Conservation (phyloP, 2,888 invertebrate species). For the Rugalucina vietnamica region DNA sequence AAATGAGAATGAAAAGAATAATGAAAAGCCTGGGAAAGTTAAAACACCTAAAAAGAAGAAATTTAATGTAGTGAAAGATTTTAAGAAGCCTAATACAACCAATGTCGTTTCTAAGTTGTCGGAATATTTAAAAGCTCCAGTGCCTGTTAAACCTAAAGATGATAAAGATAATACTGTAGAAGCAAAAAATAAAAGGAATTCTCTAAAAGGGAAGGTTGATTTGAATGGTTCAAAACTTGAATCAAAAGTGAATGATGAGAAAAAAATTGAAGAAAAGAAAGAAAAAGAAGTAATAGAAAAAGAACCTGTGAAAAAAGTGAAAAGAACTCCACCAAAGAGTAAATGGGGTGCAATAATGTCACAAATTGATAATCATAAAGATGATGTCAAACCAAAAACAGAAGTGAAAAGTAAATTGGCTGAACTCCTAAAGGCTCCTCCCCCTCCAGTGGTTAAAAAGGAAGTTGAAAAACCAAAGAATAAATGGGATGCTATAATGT, state of each 20-base stretch:
- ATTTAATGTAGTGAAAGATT: constrained; percentile 64
- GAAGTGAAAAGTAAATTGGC: constrained; percentile 94
- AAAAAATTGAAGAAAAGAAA: constrained; percentile 47
- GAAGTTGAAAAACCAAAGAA: constrained; percentile 76
- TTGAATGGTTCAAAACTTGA: constrained; percentile 53
- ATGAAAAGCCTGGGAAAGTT: constrained; percentile 61
- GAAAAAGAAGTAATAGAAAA: constrained; percentile 66
- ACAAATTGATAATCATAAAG: constrained; percentile 83
- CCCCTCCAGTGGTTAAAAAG: constrained; percentile 81
- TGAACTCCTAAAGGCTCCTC: constrained; percentile 64
- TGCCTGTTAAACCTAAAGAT: constrained; percentile 72
- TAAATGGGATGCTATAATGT: constrained; percentile 81
- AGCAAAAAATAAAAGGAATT: constrained; percentile 69
- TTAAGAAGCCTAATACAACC: constrained; percentile 75
- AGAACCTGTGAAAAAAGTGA: constrained; percentile 73
- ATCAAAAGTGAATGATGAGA: constrained; percentile 63
- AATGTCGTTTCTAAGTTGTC: constrained; percentile 75
- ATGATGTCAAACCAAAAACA: constrained; percentile 87
- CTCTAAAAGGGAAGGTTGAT: constrained; percentile 54
- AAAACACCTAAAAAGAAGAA: constrained; percentile 58
- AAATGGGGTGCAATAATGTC: constrained; percentile 81
- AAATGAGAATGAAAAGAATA: constrained; percentile 55
- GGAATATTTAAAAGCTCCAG: constrained; percentile 76
- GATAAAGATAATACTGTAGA: constrained; percentile 69
- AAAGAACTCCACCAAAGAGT: constrained; percentile 78